Base-by-base conservation (phyloP, 1,140 invertebrate genomes). In the Popillia japonica region DNA sequence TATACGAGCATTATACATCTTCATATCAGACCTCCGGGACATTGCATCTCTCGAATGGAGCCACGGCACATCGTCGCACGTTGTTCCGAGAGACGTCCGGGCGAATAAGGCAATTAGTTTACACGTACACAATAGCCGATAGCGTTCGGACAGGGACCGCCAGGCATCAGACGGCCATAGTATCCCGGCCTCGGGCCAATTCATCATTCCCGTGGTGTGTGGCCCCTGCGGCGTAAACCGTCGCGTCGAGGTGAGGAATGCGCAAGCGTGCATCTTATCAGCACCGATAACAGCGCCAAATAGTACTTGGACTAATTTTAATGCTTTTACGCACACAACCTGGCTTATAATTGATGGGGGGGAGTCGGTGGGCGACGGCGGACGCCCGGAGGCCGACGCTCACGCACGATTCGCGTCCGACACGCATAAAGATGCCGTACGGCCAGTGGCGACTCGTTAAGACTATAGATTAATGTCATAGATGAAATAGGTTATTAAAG, bases 281-380 rank as follows among this genome's bases (percentile, higher is more conserved):
- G 41, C 17, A 44, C 20, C 77, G 82, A 83, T 83, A 83, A 82
- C 78, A 64, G 40, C 76, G 80, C 78, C 79, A 78, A 83, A 82
- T 81, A 80, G 77, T 82, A 82, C 82, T 83, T 80, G 64, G 79
- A 73, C 82, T 83, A 83, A 83, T 83, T 83, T 83, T 83, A 83
- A 83, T 83, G 81, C 82, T 79, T 82, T 78, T 83, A 83, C 79
- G 82, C 82, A 83, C 82, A 83, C 82, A 83, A 83, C 81, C 44
- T 55, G 14, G 48, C 61, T 73, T 61, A 77, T 82, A 82, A 83
- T 83, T 83, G 82, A 83, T 83, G 81, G 80, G 78, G 78, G 78
- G 78, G 78, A 77, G 59, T 40, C 59, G 48, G 78, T 44, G 77
- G 77, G 79, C 77, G 72, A 75, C 72, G 72, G 78, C 72, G 73